Base-by-base conservation (phyloP, 2,797 vertebrate genomes). In the Brotula barbata region DNA sequence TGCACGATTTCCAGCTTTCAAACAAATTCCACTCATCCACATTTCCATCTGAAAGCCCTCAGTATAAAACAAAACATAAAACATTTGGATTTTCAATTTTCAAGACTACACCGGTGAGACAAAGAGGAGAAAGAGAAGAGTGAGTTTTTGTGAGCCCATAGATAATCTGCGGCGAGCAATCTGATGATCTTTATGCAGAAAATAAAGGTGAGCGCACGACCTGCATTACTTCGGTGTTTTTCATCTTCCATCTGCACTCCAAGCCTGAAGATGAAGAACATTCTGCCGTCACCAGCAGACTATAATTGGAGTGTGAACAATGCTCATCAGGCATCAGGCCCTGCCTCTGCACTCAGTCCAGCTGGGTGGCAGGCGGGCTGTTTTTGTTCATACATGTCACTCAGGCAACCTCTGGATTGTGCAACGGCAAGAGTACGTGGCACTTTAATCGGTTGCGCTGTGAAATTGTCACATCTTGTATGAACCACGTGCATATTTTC, bases 251-350 rank as follows among this genome's bases (percentile, higher is more conserved):
- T 77, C 37, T 66, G 66, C 49, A 51, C 56, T 75, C n/a, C 51
- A 74, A 47, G 58, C 59, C 63, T 82, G 43, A 73, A 70, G 70
- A 76, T 69, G 53, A 73, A 76, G 63, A 85, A 58, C 58, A 60
- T 37, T 52, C 59, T 76, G 68, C 9, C 67, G 55, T 85, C 84
- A 74, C 78, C 81, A 54, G 19, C 31, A 47, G 67, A 73, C 53
- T 79, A 69, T 84, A 86, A 85, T 77, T 80, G 80, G 72, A 67
- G 53, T 42, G 48, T 63, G 77, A 52, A 62, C 68, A 76, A 69
- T 42, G 60, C 58, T 60, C 47, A 58, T 70, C 58, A 68, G 64
- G 34, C 67, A 43, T 82, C 67, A 84, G 39, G 47, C 40, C 15
- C 71, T 76, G 64, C 69, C 68, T 70, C 79, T 84, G 74, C 68